Conservation (phyloP, 2,797 vertebrate genomes). For the Xyrichtys novacula region DNA sequence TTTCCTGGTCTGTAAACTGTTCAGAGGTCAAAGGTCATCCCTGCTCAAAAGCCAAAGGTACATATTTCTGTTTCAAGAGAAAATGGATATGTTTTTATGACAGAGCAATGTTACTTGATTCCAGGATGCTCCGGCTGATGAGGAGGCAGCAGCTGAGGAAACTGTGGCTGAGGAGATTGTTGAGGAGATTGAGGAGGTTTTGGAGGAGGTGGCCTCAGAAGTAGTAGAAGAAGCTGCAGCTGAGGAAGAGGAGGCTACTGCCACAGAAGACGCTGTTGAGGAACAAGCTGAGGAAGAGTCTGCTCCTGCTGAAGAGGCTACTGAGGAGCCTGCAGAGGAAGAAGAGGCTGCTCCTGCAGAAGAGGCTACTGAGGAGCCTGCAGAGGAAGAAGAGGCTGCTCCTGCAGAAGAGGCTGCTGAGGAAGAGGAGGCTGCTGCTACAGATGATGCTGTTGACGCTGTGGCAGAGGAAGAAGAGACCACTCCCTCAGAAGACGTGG, state of each 20-base stretch:
- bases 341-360: too few relatives aligned
- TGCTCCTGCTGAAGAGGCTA: neutral
- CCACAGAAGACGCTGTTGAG: slow-evolving; percentile 10
- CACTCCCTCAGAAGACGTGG: too few relatives aligned
- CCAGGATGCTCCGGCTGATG: slow-evolving; percentile 44
- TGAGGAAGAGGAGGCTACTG: too few relatives aligned
- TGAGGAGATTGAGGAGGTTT: slow-evolving; percentile 5
- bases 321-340: too few relatives aligned
- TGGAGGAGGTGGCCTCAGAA: slow-evolving; percentile 1
- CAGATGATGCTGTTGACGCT: neutral
- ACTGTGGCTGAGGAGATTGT: neutral
- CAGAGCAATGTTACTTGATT: neutral
- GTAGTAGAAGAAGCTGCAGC: neutral
- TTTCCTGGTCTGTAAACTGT: too few relatives aligned
- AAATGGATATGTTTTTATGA: slow-evolving; percentile 1
- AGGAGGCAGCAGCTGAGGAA: neutral
- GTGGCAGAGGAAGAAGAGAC: neutral
- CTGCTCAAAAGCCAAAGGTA: too few relatives aligned
- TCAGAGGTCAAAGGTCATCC: too few relatives aligned
- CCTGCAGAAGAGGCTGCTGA: neutral
- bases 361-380: neutral
- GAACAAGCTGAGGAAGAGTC: slow-evolving; percentile 13
- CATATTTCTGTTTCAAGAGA: too few relatives aligned
- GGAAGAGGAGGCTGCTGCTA: neutral
- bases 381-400: neutral